Base-by-base conservation (phyloP, 2,888 invertebrate genomes). In the Scelioninae gen. 1 region DNA sequence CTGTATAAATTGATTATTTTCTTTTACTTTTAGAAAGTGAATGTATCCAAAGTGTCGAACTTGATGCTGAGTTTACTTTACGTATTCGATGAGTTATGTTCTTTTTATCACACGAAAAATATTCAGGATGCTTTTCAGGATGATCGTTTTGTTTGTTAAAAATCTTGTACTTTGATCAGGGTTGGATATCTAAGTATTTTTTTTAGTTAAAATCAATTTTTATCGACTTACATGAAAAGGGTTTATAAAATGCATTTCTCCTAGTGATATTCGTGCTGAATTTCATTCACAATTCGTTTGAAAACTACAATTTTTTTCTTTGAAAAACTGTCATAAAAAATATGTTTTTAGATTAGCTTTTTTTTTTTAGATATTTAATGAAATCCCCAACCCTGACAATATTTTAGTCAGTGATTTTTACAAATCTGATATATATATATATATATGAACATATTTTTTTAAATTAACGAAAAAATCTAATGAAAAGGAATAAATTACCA, bases 111-210 rank as follows among this genome's bases (percentile, higher is more conserved):
- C 15, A 11, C 53, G 63, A 80, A 79, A 74, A 69, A 63, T 69
- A 56, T 47, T 62, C 53, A 47, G 8, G 15, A 49, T 69, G 51
- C 4, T 23, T 23, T 23, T 23, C 23, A 23, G 23, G 23, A 23
- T 55, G n/a, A 66, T 65, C 55, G n/a, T 23, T 23, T 72, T 76
- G 13, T 13, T 60, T 51, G n/a, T 79, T 55, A 60, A 58, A 72
- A 79, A 72, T 49, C 51, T 72, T 72, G 65, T 72, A 79, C 77
- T 69, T 78, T 69, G 40, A 69, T 69, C 77, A 72, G 79, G 65
- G 79, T 74, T 74, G 72, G 66, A 72, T 72, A 66, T 79, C 23
- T 23, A 2, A 23, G 23, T 23, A 23, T 60, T 51, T 60, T 11
- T 2, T 49, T 71, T 11, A 8, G 51, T 72, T 71, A 63, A 68